These are phyloP conservation scores for Allochrocebus solatus DNA, from an alignment of 2,797 vertebrate species.

Conservation along the genomic window DNA sequence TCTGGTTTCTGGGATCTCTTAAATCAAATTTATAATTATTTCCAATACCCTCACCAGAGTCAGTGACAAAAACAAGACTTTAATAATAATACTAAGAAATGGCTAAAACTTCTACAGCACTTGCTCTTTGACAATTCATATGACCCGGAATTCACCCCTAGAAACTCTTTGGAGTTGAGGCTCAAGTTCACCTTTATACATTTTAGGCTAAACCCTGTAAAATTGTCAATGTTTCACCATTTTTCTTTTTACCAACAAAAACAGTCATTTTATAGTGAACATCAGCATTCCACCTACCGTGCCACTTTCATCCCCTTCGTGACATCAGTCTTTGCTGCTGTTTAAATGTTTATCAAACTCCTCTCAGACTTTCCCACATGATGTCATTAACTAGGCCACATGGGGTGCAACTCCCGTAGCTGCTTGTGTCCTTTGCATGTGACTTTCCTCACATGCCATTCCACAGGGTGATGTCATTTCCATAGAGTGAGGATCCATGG, in stretches of 20 bases:
- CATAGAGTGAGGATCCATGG: no score
- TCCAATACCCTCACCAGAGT: neutral
- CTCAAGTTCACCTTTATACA: neutral
- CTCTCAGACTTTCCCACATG: neutral
- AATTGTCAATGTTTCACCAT: neutral
- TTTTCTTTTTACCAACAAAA: neutral
- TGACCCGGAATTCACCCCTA: neutral
- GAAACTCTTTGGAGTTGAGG: neutral
- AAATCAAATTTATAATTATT: neutral
- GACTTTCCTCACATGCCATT: neutral
- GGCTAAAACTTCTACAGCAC: neutral
- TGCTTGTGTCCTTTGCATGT: neutral
- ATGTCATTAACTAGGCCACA: neutral
- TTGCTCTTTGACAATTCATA: neutral
- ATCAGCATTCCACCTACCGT: neutral
- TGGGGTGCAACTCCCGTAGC: no score
- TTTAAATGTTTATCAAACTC: neutral
- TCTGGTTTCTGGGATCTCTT: neutral
- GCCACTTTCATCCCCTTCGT: neutral
- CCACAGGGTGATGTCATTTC: neutral
- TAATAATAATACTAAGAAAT: neutral
- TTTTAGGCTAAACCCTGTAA: neutral
- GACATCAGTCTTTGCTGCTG: neutral
- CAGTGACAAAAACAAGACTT: neutral
- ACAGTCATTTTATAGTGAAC: neutral